A percentile compares a stretch with the other conserved stretches of the same genome.
Conservation (phyloP, 2,888 invertebrate genomes). For the Aricia artaxerxes region DNA sequence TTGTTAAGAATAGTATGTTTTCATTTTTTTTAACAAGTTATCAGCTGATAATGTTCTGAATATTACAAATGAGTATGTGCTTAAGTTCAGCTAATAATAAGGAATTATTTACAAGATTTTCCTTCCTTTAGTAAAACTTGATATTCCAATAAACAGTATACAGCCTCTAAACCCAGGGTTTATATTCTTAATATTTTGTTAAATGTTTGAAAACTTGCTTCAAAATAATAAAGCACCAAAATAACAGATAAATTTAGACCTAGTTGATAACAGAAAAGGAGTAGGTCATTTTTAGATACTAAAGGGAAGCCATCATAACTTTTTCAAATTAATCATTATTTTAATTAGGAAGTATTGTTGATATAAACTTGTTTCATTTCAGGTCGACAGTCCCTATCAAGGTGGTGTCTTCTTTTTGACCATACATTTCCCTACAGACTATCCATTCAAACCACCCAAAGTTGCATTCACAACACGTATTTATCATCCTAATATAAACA, state of each 20-base stretch:
- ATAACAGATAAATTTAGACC: background rate
- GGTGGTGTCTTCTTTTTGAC: conserved; percentile 99
- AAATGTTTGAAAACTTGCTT: background rate
- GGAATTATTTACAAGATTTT: background rate
- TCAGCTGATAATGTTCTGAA: background rate
- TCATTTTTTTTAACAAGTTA: background rate
- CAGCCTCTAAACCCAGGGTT: background rate
- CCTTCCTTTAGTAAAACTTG: background rate
- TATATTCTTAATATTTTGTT: background rate
- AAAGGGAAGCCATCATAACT: background rate
- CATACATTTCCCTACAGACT: conserved; percentile 99
- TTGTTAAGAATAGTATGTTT: background rate
- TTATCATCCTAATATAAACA: conserved; percentile 99
- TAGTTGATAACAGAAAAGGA: background rate
- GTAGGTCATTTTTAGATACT: background rate
- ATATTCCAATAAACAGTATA: background rate
- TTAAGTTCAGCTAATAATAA: background rate
- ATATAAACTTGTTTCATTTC: conserved; percentile 43
- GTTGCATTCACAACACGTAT: conserved; percentile 99
- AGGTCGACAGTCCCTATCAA: conserved; percentile 99
- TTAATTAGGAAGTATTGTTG: background rate
- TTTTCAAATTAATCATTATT: background rate
- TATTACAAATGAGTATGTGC: background rate
- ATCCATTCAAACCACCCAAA: conserved; percentile 99
- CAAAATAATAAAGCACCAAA: background rate